A percentile compares a stretch with the other conserved stretches of the same genome.
Evolutionary conservation across 2,113 vertebrate species (phyloP).

Genomic region (Neotoma lepida): DNA sequence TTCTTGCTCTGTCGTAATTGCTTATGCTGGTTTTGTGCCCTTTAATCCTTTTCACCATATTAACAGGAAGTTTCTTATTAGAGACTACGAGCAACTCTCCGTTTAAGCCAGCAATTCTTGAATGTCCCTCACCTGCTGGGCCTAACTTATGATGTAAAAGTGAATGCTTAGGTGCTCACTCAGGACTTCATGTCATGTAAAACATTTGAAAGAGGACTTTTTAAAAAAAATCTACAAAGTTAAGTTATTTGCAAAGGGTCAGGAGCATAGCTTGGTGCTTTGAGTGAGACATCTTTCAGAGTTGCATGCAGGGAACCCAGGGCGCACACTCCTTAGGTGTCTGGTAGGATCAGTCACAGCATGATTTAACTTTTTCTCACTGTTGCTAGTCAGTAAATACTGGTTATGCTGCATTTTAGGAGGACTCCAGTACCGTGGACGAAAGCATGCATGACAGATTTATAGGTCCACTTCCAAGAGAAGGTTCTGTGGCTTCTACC

Average conservation of each 20-base stretch:
- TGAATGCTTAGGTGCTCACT: not conserved
- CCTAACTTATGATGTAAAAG: not conserved
- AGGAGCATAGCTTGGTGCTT: conserved; percentile 2
- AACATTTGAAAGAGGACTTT: conserved; percentile 44
- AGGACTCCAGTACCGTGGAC: conserved; percentile 91
- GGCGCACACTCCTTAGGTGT: not conserved
- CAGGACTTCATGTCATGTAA: not conserved
- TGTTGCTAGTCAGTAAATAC: conserved; percentile 49
- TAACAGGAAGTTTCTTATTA: conserved; percentile 35
- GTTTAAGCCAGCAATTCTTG: not conserved
- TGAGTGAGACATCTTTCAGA: not conserved
- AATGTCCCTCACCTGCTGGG: not conserved
- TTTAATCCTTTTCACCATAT: conserved; percentile 37
- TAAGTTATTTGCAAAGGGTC: conserved; percentile 32
- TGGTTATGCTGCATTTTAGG: conserved; percentile 85
- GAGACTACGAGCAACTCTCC: not conserved
- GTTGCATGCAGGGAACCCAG: not conserved
- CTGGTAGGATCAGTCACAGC: conserved; percentile 3
- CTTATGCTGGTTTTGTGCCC: conserved; percentile 22
- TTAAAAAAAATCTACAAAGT: not conserved
- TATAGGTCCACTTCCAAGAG: conserved; percentile 94
- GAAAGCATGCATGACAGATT: conserved; percentile 93
- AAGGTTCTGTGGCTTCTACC: conserved; percentile 91
- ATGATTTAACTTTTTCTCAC: conserved; percentile 26
- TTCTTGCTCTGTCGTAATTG: conserved; percentile 38